These are phyloP conservation scores for Napeogenes sylphis DNA, from an alignment of 2,888 invertebrate species.

Conservation along the genomic window DNA sequence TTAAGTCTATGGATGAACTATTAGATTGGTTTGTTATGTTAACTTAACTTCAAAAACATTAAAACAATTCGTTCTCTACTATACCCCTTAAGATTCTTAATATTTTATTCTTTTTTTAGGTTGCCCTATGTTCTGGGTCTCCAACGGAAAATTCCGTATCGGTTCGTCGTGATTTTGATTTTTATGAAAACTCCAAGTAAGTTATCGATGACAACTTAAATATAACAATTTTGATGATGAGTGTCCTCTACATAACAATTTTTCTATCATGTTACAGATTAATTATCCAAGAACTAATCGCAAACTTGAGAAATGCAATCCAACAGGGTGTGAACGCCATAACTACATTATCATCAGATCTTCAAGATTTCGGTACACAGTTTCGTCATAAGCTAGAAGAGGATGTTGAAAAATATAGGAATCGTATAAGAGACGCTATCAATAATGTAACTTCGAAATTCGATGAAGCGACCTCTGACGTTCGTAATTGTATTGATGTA, in stretches of 20 bases:
- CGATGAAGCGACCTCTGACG: slow-evolving; percentile 42
- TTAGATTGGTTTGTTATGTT: no score
- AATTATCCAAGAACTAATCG: slow-evolving; percentile 50
- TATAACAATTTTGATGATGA: background rate
- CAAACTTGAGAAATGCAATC: slow-evolving; percentile 47
- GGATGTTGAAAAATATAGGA: slow-evolving; percentile 47
- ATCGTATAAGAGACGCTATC: slow-evolving; percentile 45
- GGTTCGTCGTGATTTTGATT: slow-evolving; percentile 38
- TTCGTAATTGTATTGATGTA: slow-evolving; percentile 56
- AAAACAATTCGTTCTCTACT: background rate
- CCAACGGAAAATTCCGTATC: slow-evolving; percentile 40
- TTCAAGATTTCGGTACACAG: slow-evolving; percentile 44
- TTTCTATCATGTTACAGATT: slow-evolving; percentile 36
- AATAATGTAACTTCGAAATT: slow-evolving; percentile 46
- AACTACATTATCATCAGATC: slow-evolving; percentile 43
- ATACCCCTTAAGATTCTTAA: background rate
- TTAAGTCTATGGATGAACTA: no score
- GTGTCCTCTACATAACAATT: background rate
- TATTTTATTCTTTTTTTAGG: slow-evolving; percentile 34
- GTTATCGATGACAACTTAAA: background rate
- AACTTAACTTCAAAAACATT: no score
- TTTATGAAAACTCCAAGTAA: slow-evolving; percentile 45
- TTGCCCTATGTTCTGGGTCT: slow-evolving; percentile 38
- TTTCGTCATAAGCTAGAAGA: slow-evolving; percentile 41
- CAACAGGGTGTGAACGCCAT: slow-evolving; percentile 51